phyloP scores from a whole-genome alignment of 2,113 vertebrate genomes.

The Chrysemys picta region DNA sequence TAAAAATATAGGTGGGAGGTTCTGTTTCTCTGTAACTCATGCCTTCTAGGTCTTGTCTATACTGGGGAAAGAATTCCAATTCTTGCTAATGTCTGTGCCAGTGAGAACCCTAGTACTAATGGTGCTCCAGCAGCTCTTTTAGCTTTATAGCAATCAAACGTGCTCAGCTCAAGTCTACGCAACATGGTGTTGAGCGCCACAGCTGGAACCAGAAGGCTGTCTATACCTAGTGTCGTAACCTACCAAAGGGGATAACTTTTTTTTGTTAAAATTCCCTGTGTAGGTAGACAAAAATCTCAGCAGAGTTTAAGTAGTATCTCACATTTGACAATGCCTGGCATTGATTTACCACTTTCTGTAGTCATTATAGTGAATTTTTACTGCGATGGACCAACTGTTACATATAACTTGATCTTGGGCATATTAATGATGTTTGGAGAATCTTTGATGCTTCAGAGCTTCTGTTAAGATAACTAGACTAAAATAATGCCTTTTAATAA shows the following conservation, averaged over 20 bases:
- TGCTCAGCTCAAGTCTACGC: rapidly evolving
- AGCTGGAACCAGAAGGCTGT: not conserved
- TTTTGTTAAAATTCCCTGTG: rapidly evolving
- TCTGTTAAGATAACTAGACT: not conserved
- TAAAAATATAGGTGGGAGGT: not conserved
- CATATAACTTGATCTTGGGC: not conserved
- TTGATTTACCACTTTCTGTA: not conserved
- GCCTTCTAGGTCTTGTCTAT: not conserved
- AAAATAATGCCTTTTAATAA: conserved; percentile 32
- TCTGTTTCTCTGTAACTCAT: not conserved
- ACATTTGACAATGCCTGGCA: not conserved
- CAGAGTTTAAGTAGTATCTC: rapidly evolving
- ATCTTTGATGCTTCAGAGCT: conserved; percentile 12
- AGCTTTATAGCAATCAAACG: not conserved
- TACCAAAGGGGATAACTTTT: rapidly evolving
- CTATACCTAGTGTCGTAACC: not conserved
- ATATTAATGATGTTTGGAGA: not conserved
- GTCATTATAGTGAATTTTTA: not conserved
- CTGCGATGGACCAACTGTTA: conserved; percentile 6
- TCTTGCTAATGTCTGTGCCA: conserved; percentile 48
- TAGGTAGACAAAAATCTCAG: not conserved
- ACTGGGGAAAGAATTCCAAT: not conserved
- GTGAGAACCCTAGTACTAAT: conserved; percentile 39
- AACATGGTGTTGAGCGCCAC: not conserved
- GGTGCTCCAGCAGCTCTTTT: conserved; percentile 20